These are phyloP conservation scores for Vandiemenella viatica DNA, from an alignment of 2,888 invertebrate species.

Conservation along the genomic window DNA sequence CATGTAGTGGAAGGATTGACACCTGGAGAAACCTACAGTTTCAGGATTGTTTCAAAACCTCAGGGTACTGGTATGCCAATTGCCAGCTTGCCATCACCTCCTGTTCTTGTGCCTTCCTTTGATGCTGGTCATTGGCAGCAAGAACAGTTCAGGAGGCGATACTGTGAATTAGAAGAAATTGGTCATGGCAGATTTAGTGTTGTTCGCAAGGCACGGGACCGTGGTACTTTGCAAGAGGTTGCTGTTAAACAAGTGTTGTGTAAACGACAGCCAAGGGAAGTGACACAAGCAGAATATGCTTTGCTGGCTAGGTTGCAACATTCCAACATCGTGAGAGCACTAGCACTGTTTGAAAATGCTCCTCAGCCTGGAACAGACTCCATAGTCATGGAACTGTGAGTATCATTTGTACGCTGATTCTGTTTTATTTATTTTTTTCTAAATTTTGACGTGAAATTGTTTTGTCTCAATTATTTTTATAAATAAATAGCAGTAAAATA, in stretches of 20 bases:
- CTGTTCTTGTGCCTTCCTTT: conserved; percentile 45
- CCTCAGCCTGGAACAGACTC: conserved; percentile 54
- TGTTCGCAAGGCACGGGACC: conserved; percentile 51
- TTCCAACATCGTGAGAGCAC: conserved; percentile 51
- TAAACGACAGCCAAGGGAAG: conserved; percentile 44
- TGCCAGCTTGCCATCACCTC: conserved; percentile 38
- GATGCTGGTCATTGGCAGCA: conserved; percentile 45
- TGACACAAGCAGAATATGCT: conserved; percentile 55
- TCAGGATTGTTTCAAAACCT: conserved; percentile 41
- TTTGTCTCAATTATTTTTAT: no score
- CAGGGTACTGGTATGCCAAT: conserved; percentile 37
- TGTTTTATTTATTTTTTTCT: not conserved
- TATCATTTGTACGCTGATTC: conserved; percentile 18
- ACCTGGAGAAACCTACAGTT: conserved; percentile 50
- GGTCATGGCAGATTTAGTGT: conserved; percentile 58
- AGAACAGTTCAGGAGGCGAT: conserved; percentile 42
- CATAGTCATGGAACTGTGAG: conserved; percentile 60
- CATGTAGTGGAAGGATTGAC: conserved; percentile 22
- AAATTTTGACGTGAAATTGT: not conserved
- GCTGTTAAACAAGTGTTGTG: conserved; percentile 58
- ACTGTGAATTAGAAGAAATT: conserved; percentile 48
- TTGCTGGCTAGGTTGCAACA: conserved; percentile 54
- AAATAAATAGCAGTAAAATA: no score
- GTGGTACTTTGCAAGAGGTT: conserved; percentile 58
- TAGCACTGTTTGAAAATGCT: conserved; percentile 60